Conservation (phyloP, 1,140 invertebrate genomes). For the Caenorhabditis tropicalis region DNA sequence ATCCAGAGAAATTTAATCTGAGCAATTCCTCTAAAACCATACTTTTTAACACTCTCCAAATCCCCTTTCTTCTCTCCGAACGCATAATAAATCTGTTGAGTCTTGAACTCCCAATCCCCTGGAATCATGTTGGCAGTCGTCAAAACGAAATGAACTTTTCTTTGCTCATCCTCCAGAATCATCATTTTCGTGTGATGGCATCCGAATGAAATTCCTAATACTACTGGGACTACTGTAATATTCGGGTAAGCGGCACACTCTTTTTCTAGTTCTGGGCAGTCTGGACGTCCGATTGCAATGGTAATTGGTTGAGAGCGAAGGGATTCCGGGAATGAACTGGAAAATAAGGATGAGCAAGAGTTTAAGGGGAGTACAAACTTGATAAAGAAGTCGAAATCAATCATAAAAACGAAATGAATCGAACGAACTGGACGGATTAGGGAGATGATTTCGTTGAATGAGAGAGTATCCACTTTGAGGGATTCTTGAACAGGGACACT, state of each 20-base stretch:
- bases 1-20: too few species aligned
- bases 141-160: conserved; percentile 15
- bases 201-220: conserved; percentile 24
- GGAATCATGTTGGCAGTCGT: conserved; percentile 35
- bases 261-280: not conserved
- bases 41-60: not conserved
- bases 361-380: not conserved
- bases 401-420: conserved; percentile 43
- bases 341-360: not conserved
- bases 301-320: conserved; percentile 9
- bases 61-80: not conserved
- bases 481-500: not conserved
- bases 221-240: conserved; percentile 9
- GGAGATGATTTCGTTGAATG: conserved; percentile 11
- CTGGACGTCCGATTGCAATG: not conserved
- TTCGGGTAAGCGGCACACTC: not conserved
- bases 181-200: conserved; percentile 51
- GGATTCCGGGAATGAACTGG: conserved; percentile 1
- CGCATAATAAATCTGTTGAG: conserved; percentile 2
- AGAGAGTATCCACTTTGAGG: not conserved
- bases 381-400: conserved; percentile 35
- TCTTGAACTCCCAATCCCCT: conserved; percentile 22
- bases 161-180: conserved; percentile 37
- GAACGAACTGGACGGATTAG: not conserved
- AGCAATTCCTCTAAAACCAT: too few species aligned